A percentile compares a stretch with the other conserved stretches of the same genome.
Evolutionary conservation across 1,140 invertebrate species (phyloP).

Genomic region (Cyclina sinensis): DNA sequence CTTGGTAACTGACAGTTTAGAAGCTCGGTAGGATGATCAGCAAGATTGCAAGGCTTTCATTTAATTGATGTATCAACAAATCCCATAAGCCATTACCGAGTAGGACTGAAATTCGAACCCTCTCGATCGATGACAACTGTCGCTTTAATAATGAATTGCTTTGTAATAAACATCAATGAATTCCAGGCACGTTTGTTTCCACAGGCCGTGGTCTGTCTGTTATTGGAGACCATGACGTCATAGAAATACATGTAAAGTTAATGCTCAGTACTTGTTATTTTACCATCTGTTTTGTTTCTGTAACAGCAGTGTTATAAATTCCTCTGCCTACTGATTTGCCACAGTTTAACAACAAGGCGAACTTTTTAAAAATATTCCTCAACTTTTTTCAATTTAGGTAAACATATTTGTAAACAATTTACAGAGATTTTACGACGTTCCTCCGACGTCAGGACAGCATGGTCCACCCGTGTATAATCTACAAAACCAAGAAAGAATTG

Average conservation of each 20-base stretch:
- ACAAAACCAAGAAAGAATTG: conserved; percentile 57
- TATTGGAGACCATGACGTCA: too few relatives aligned
- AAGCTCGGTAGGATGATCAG: too few relatives aligned
- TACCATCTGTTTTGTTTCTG: too few relatives aligned
- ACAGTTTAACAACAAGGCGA: too few relatives aligned
- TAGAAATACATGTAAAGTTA: too few relatives aligned
- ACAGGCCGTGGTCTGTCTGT: neutral
- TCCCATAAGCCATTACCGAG: conserved; percentile 20
- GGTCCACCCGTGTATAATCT: conserved; percentile 16
- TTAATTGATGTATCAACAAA: conserved; percentile 16
- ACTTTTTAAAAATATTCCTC: too few relatives aligned
- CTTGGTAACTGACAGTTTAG: too few relatives aligned
- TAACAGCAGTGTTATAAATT: too few relatives aligned
- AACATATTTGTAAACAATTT: too few relatives aligned
- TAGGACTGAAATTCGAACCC: conserved; percentile 13
- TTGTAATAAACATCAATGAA: neutral
- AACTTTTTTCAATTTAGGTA: too few relatives aligned
- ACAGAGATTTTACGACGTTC: conserved; percentile 46
- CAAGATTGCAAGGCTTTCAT: neutral
- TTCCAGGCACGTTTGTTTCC: neutral
- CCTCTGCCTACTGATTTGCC: too few relatives aligned
- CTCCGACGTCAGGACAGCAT: neutral
- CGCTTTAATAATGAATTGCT: conserved; percentile 16
- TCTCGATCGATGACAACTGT: neutral
- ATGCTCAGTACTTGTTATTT: too few relatives aligned